Base-by-base conservation (phyloP, 2,888 invertebrate genomes). In the Lypha dubia region DNA sequence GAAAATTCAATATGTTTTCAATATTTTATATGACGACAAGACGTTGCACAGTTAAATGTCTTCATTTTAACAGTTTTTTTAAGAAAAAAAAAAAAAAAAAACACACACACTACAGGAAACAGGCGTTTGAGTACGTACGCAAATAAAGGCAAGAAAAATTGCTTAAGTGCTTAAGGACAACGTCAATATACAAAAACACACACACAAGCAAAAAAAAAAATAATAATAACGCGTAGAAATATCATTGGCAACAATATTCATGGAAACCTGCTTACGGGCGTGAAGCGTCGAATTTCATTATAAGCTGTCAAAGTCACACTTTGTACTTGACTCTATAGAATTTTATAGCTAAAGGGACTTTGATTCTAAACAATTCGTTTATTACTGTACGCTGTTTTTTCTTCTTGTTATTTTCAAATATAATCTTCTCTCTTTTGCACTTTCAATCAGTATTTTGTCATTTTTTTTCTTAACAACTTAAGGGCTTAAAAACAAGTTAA, bases 241-340 rank as follows among this genome's bases (percentile, higher is more conserved):
- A 58, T 60, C 68, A 53, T 73, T 63, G 73, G 73, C 62, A 77
- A 81, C 81, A 74, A 81, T 56, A 80, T 74, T 80, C 49, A 35
- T 53, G 51, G 46, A 73, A 81, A 75, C 20, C 79, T 74, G 79
- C 79, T 65, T 51, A 17, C 83, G 75, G 74, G 84, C 84, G 80
- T 81, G 51, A 71, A 85, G 85, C 79, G 84, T 86, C 82, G 83
- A 86, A 87, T 87, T 87, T 86, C 84, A 86, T 86, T 87, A 87
- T 75, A 80, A 73, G 82, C 87, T 86, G 87, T 86, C 87, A 86
- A 86, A 84, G 77, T 79, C 86, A 87, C 86, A 81, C 81, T 81
- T 65, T 75, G 58, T 35, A 81, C 70, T 68, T 63, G 62, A 62
- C 53, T 74, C 74, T 56, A 60, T 70, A 53, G 9, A 44, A 65